Evolutionary conservation across 2,797 vertebrate species (phyloP).

Genomic region (Otolemur crassicaudatus): DNA sequence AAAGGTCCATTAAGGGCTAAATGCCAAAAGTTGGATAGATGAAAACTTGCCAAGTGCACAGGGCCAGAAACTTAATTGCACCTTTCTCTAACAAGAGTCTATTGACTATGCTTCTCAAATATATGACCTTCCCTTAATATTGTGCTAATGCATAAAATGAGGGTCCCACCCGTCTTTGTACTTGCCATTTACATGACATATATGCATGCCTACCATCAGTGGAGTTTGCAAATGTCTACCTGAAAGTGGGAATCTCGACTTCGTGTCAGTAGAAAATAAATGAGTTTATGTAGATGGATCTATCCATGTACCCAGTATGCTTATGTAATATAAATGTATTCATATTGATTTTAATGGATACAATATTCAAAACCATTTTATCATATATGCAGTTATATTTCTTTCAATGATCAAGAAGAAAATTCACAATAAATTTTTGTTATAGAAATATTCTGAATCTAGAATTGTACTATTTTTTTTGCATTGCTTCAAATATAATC

Average conservation of each 20-base stretch:
- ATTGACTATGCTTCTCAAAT: constrained; percentile 26
- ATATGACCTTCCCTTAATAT: constrained; percentile 51
- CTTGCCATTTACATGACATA: neutral
- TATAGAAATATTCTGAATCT: neutral
- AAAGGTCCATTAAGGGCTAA: constrained; percentile 66
- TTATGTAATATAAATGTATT: neutral
- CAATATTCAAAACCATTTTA: neutral
- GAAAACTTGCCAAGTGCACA: constrained; percentile 52
- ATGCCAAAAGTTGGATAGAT: constrained; percentile 45
- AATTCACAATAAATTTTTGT: neutral
- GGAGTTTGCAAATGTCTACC: neutral
- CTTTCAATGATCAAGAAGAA: constrained; percentile 9
- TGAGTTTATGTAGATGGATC: neutral
- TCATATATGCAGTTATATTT: neutral
- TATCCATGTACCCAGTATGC: neutral
- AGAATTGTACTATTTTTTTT: neutral
- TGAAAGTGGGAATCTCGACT: neutral
- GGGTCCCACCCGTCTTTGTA: neutral
- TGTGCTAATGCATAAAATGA: constrained; percentile 58
- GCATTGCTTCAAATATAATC: neutral
- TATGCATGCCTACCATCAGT: neutral
- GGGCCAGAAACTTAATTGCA: constrained; percentile 39
- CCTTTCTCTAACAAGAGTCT: constrained; percentile 49
- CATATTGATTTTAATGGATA: neutral
- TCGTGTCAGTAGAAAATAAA: neutral